These are phyloP conservation scores for Dryococelus australis DNA, from an alignment of 2,888 invertebrate genomes.

Conservation along the genomic window DNA sequence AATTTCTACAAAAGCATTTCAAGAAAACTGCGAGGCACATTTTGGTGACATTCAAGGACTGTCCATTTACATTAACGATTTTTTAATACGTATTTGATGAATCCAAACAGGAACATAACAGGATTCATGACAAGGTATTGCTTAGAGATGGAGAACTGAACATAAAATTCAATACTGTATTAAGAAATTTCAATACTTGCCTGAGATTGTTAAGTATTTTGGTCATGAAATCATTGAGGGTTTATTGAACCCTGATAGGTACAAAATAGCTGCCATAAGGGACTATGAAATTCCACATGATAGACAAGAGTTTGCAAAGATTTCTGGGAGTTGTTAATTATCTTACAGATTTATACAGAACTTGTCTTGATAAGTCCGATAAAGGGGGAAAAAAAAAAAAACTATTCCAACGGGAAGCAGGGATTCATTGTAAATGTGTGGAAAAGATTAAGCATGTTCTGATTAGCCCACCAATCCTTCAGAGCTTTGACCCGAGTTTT, in stretches of 20 bases:
- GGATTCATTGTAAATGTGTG: too few species aligned
- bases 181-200: background rate
- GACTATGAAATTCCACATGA: background rate
- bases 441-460: background rate
- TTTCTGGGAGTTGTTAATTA: background rate
- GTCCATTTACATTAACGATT: background rate
- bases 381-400: background rate
- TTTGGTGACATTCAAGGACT: background rate
- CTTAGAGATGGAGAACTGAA: background rate
- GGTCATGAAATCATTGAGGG: background rate
- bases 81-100: background rate
- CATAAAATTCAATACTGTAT: background rate
- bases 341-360: background rate
- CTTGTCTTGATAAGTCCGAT: background rate
- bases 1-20: background rate
- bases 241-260: background rate
- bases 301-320: background rate
- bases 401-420: background rate
- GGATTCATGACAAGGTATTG: background rate
- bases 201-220: background rate
- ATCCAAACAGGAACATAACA: background rate
- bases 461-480: background rate
- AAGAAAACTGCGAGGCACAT: background rate
- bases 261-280: background rate
- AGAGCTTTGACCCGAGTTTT: background rate